Conservation (phyloP, 2,113 vertebrate genomes). For the Casuarius casuarius region DNA sequence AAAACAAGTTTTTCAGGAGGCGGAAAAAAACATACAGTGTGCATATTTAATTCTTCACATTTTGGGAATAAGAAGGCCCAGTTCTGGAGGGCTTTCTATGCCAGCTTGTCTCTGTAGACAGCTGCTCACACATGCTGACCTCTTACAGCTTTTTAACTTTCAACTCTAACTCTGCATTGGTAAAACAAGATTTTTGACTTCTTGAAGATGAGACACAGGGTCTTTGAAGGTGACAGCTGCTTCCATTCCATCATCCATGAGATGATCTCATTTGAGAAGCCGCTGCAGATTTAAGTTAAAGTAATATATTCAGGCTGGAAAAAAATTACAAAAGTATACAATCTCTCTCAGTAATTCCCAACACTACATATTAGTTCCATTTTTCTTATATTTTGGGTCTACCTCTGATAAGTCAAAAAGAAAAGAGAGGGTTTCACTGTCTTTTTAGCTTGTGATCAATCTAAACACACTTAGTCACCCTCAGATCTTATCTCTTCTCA, state of each 20-base stretch:
- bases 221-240: neutral
- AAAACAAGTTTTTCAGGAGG: neutral
- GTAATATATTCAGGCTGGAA: neutral
- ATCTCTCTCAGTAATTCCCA: neutral
- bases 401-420: neutral
- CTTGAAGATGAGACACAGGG: neutral
- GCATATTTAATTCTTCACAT: neutral
- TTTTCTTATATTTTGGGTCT: neutral
- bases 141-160: slow-evolving; percentile 5
- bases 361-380: neutral
- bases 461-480: neutral
- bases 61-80: slow-evolving; percentile 5
- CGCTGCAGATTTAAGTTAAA: neutral
- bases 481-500: neutral
- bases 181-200: neutral
- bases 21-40: neutral
- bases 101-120: slow-evolving; percentile 16
- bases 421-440: neutral
- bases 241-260: neutral
- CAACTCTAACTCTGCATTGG: neutral
- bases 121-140: neutral
- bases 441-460: neutral
- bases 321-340: neutral
- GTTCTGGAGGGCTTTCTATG: neutral
- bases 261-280: neutral